Percentiles rank a stretch among this genome's conserved stretches.
phyloP scores from a whole-genome alignment of 2,797 vertebrate genomes.

The Peromyscus nudipes region DNA sequence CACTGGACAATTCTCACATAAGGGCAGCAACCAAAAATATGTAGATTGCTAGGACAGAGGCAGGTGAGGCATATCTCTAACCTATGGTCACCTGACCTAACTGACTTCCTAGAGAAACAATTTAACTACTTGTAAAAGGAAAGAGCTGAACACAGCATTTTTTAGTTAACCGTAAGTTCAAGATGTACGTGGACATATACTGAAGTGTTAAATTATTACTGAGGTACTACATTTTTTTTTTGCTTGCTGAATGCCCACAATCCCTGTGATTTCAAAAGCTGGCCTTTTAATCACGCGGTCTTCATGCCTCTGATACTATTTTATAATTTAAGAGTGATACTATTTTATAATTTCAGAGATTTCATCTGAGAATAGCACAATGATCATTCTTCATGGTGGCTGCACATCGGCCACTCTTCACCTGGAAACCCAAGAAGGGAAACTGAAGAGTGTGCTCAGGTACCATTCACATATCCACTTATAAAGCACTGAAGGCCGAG shows the following conservation, averaged over 20 bases:
- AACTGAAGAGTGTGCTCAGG: neutral
- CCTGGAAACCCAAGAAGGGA: neutral
- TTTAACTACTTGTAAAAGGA: neutral
- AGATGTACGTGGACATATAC: neutral
- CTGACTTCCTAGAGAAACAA: constrained; percentile 8
- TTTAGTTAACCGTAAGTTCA: constrained; percentile 52
- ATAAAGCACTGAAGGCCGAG: neutral
- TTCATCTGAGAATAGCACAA: neutral
- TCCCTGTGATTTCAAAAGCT: neutral
- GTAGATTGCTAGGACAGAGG: neutral
- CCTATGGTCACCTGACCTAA: neutral
- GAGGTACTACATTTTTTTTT: neutral
- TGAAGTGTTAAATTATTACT: neutral
- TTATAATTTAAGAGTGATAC: constrained; percentile 7
- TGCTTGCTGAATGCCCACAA: neutral
- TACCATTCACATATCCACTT: neutral
- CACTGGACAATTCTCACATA: neutral
- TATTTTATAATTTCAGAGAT: constrained; percentile 15
- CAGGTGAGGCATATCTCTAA: neutral
- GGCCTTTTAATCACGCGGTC: constrained; percentile 21
- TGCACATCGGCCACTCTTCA: neutral
- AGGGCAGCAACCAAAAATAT: neutral
- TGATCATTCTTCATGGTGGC: neutral
- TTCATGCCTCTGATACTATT: neutral
- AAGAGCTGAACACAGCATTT: neutral